phyloP scores from a whole-genome alignment of 2,797 vertebrate genomes.

The Etheostoma nigrum region DNA sequence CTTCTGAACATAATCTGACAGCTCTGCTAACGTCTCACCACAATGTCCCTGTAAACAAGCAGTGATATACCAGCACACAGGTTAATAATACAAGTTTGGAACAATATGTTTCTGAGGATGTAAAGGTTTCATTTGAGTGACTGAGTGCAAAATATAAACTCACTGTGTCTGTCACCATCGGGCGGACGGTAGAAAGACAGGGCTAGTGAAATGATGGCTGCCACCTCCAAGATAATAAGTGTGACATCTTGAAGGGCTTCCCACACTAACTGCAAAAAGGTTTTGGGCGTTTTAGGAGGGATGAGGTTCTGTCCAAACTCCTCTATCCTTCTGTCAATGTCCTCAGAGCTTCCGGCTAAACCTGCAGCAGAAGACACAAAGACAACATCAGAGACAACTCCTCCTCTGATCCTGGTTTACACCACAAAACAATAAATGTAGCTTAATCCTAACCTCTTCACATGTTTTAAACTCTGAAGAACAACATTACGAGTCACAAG shows the following conservation, averaged over 20 bases:
- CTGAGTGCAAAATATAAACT: conserved; percentile 54
- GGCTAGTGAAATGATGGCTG: conserved; percentile 95
- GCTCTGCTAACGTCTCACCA: no score
- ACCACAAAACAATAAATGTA: neutral
- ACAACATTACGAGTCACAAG: neutral
- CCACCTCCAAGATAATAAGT: conserved; percentile 97
- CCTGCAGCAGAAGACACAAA: conserved; percentile 82
- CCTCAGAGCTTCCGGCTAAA: conserved; percentile 89
- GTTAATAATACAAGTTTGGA: neutral
- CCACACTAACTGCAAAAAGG: conserved; percentile 98
- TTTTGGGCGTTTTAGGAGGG: conserved; percentile 99
- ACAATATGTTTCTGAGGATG: neutral
- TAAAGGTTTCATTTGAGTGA: neutral
- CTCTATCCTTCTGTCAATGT: conserved; percentile 92
- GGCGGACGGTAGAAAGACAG: conserved; percentile 97
- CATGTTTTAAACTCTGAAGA: neutral
- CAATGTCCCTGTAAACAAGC: neutral
- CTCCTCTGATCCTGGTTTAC: neutral
- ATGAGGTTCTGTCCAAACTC: conserved; percentile 96
- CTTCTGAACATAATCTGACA: no score
- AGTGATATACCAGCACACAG: neutral
- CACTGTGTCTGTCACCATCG: conserved; percentile 90
- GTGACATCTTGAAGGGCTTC: conserved; percentile 98
- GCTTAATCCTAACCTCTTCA: neutral
- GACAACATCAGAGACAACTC: conserved; percentile 14